Base-by-base conservation (phyloP, 2,113 vertebrate species). In the Platichthys flesus region DNA sequence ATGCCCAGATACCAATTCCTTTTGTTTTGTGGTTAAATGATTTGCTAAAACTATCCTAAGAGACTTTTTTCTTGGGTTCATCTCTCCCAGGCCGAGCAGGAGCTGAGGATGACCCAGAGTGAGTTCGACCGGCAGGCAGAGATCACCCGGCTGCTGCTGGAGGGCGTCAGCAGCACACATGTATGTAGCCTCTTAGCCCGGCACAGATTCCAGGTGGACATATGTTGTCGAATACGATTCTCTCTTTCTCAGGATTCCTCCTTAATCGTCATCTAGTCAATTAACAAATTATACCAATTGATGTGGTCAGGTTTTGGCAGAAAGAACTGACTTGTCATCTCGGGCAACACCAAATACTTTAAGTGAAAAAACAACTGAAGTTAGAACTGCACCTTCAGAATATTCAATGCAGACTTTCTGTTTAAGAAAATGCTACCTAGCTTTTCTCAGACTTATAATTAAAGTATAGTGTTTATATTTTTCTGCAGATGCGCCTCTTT, bases 91-190 rank as follows among this genome's bases (percentile, higher is more conserved):
- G 96, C 96, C 24, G 98, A 99, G 90, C 97, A 98, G 94, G 98
- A 99, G 94, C 89, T 99, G 58, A 93, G 96, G 87, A 97, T 99
- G 93, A 97, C 97, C 56, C 98, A 99, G 92, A 98, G 97, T 49
- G 98, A 99, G 77, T 99, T 99, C 81, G 98, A 99, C 89, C 95
- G 98, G 12, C 98, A 99, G 81, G 97, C 98, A 16, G 98, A 99
- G 93, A 99, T 99, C 90, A 99, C 97, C 86, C 93, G 98, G 35
- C 95, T 99, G 81, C 95, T 99, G 80, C 92, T 99, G 49, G 98
- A 99, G 74, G 98, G 98, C 66, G 95, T 99, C 91, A 96, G 96
- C 94, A 99, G 97, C 91, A 99, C 98, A 47, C 98, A 99, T 51
- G 98, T 99, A 93, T 84, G 97, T 94, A 26, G 0, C 45, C 15